Evolutionary conservation across 2,888 invertebrate genomes (phyloP).

Genomic region (Tigriopus californicus): DNA sequence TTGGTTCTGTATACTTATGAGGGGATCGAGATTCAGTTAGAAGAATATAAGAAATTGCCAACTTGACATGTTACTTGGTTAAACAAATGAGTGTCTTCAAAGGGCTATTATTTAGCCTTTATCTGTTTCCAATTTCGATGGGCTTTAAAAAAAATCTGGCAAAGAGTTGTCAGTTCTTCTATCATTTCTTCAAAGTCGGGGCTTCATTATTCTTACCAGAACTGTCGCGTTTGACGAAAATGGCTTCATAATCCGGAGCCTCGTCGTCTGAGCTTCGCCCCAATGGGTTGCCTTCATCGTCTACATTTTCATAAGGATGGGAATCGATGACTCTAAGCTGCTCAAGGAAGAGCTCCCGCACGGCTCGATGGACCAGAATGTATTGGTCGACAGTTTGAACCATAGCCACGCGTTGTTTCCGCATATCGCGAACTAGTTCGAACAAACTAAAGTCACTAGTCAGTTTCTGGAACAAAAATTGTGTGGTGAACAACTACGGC

Average conservation of each 20-base stretch:
- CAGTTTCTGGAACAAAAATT: slow-evolving; percentile 26
- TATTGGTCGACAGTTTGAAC: slow-evolving; percentile 37
- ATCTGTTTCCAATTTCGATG: no score
- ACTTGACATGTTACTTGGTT: no score
- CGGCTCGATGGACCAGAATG: slow-evolving; percentile 35
- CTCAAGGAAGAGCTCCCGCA: slow-evolving; percentile 34
- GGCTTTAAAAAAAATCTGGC: no score
- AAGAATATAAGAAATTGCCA: no score
- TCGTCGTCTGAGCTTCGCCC: background rate
- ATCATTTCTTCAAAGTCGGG: no score
- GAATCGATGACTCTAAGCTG: slow-evolving; percentile 34
- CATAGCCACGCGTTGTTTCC: slow-evolving; percentile 36
- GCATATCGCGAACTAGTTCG: slow-evolving; percentile 34
- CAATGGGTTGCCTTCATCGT: slow-evolving; percentile 27
- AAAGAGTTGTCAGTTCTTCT: no score
- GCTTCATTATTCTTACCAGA: no score
- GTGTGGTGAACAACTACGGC: background rate
- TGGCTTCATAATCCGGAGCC: slow-evolving; percentile 1
- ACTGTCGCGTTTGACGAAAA: background rate
- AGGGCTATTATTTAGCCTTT: no score
- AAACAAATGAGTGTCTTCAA: no score
- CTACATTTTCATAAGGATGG: slow-evolving; percentile 35
- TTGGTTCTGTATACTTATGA: no score
- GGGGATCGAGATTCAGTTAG: no score
- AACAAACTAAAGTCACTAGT: slow-evolving; percentile 33